Evolutionary conservation across 37 sponge, comb jelly and placozoan genomes (phyloP).

Genomic region (Geodia barretti): DNA sequence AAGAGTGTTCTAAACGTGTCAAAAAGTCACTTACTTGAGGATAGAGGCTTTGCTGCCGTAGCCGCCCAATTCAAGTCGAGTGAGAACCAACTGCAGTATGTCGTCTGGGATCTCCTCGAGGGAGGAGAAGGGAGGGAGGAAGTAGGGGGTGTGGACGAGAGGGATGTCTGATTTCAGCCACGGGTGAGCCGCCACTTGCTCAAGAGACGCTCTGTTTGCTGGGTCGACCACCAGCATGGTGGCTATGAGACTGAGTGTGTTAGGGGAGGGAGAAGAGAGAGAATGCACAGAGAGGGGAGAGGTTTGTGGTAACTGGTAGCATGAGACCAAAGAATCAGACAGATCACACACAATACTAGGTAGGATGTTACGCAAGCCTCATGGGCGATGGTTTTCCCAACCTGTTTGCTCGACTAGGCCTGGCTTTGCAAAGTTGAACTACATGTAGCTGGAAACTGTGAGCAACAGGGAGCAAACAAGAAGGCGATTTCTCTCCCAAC

Average conservation of each 20-base stretch:
- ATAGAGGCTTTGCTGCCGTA: conserved; percentile 75
- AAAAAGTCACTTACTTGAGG: conserved; percentile 58
- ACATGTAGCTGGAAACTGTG: too few relatives aligned
- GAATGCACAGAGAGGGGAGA: too few relatives aligned
- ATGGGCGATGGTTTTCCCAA: too few relatives aligned
- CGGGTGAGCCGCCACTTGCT: conserved; percentile 53
- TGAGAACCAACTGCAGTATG: conserved; percentile 58
- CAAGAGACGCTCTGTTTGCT: conserved; percentile 52
- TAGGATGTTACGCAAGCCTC: too few relatives aligned
- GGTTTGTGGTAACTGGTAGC: too few relatives aligned
- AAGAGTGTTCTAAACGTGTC: too few relatives aligned
- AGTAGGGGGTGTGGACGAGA: background rate
- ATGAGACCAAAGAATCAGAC: too few relatives aligned
- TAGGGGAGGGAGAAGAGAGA: background rate
- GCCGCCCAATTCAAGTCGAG: conserved; percentile 75
- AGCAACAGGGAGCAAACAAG: too few relatives aligned
- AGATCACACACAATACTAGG: too few relatives aligned
- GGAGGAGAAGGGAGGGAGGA: conserved; percentile 34
- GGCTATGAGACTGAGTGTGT: conserved; percentile 46
- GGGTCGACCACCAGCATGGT: conserved; percentile 77
- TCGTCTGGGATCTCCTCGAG: conserved; percentile 64
- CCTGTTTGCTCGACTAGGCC: too few relatives aligned
- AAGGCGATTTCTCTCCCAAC: too few relatives aligned
- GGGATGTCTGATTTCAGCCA: conserved; percentile 44
- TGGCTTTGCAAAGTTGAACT: too few relatives aligned